Percentiles rank a stretch among this genome's conserved stretches.
These are phyloP conservation scores for Acrobasis repandana DNA, from an alignment of 2,888 invertebrate genomes.

Conservation along the genomic window DNA sequence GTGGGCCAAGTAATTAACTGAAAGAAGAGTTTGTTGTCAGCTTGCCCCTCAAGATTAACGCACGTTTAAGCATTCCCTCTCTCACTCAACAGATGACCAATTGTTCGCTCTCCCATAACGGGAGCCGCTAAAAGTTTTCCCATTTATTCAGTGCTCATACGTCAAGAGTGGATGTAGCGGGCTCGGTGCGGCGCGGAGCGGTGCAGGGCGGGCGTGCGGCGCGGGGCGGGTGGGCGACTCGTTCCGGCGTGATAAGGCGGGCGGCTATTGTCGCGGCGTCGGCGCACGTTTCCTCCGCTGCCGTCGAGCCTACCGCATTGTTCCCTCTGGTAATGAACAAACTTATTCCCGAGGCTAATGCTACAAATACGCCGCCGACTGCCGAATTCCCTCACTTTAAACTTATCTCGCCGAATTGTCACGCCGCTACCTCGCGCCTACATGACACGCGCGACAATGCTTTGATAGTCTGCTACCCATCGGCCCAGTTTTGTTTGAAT, in stretches of 20 bases:
- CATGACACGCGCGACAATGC: slow-evolving; percentile 51
- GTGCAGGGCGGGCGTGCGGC: slow-evolving; percentile 38
- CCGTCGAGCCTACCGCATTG: slow-evolving; percentile 78
- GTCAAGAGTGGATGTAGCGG: slow-evolving; percentile 57
- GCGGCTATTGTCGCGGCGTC: slow-evolving; percentile 78
- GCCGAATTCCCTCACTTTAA: slow-evolving; percentile 69
- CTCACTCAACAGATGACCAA: slow-evolving; percentile 75
- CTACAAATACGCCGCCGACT: slow-evolving; percentile 60
- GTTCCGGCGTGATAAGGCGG: slow-evolving; percentile 81
- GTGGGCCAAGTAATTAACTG: slow-evolving; percentile 46
- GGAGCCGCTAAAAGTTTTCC: slow-evolving; percentile 77
- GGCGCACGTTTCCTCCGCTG: slow-evolving; percentile 81
- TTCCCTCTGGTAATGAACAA: slow-evolving; percentile 79
- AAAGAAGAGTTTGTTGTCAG: slow-evolving; percentile 46
- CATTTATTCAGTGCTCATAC: slow-evolving; percentile 81
- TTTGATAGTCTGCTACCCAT: slow-evolving; percentile 63
- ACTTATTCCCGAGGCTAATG: slow-evolving; percentile 78
- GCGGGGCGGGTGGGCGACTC: slow-evolving; percentile 52
- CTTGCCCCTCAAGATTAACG: slow-evolving; percentile 62
- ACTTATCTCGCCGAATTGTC: slow-evolving; percentile 69
- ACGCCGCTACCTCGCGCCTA: slow-evolving; percentile 39
- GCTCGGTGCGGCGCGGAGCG: slow-evolving; percentile 35
- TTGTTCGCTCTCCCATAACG: slow-evolving; percentile 77
- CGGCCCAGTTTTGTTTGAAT: slow-evolving; percentile 76
- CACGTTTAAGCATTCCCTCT: slow-evolving; percentile 63